These are phyloP conservation scores for Herminia tarsipennalis DNA, from an alignment of 2,888 invertebrate genomes.

Conservation along the genomic window DNA sequence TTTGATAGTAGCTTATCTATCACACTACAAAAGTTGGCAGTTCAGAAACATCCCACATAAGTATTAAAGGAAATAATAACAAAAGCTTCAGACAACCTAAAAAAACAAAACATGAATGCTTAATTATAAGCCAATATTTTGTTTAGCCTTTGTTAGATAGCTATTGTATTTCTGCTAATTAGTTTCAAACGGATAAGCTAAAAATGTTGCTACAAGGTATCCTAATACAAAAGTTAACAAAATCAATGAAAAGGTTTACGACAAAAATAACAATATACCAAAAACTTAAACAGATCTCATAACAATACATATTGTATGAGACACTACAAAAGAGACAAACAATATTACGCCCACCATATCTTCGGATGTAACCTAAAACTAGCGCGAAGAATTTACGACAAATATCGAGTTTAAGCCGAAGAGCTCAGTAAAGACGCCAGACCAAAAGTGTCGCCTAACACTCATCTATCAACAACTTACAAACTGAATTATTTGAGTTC, in stretches of 20 bases:
- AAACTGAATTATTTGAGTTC: constrained; percentile 32
- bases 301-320: too few species aligned
- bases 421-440: constrained; percentile 11
- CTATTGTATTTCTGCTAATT: too few species aligned
- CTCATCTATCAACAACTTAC: constrained; percentile 47
- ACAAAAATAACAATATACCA: too few species aligned
- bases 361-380: neutral
- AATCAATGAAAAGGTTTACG: too few species aligned
- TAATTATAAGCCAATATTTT: too few species aligned
- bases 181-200: too few species aligned
- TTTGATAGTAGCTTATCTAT: constrained; percentile 38
- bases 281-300: too few species aligned
- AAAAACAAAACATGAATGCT: constrained; percentile 7
- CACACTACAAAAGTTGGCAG: constrained; percentile 28
- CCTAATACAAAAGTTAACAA: too few species aligned
- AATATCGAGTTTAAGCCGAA: constrained; percentile 20
- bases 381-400: constrained; percentile 4
- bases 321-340: neutral
- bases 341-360: neutral
- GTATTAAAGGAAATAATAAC: constrained; percentile 31
- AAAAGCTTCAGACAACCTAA: constrained; percentile 5
- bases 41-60: constrained; percentile 30
- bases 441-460: constrained; percentile 36
- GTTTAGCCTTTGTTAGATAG: too few species aligned
- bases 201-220: too few species aligned